A percentile compares a stretch with the other conserved stretches of the same genome.
These are phyloP conservation scores for Aeoliscus strigatus DNA, from an alignment of 2,797 vertebrate genomes.

Conservation along the genomic window DNA sequence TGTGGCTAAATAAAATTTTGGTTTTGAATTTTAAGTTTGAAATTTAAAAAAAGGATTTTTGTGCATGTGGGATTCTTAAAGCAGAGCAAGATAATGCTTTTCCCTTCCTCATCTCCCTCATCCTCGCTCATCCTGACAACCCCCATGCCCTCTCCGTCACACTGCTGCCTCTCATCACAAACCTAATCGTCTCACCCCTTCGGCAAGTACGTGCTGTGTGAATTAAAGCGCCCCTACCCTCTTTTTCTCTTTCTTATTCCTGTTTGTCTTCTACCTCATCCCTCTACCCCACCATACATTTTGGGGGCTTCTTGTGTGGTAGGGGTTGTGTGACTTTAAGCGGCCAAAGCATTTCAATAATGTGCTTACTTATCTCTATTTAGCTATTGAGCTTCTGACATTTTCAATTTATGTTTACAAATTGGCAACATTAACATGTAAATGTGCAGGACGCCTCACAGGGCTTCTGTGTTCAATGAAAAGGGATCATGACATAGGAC, in stretches of 20 bases:
- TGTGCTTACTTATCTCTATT: constrained; percentile 75
- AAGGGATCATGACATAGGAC: constrained; percentile 60
- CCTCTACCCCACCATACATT: constrained; percentile 47
- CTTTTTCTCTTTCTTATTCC: constrained; percentile 57
- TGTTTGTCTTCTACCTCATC: constrained; percentile 55
- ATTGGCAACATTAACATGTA: constrained; percentile 74
- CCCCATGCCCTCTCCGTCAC: constrained; percentile 74
- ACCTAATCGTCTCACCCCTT: constrained; percentile 78
- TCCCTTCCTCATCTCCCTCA: constrained; percentile 72
- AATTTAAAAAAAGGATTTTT: background rate
- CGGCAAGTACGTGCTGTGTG: constrained; percentile 73
- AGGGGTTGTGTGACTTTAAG: constrained; percentile 64
- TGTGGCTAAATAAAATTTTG: too few species aligned
- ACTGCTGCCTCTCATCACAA: constrained; percentile 77
- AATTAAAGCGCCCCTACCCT: constrained; percentile 73
- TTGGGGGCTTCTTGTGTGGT: constrained; percentile 41
- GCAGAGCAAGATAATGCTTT: constrained; percentile 62
- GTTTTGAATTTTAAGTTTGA: too few species aligned
- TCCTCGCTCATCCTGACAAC: constrained; percentile 72
- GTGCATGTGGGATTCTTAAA: constrained; percentile 41
- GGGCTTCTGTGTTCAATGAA: constrained; percentile 60
- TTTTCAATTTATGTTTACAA: constrained; percentile 78
- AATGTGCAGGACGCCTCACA: constrained; percentile 67
- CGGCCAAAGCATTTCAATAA: constrained; percentile 65
- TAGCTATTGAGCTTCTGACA: constrained; percentile 76